Percentiles rank a stretch among this genome's conserved stretches.
Evolutionary conservation across 2,113 vertebrate genomes (phyloP).

Genomic region (Ploceus nigricollis): DNA sequence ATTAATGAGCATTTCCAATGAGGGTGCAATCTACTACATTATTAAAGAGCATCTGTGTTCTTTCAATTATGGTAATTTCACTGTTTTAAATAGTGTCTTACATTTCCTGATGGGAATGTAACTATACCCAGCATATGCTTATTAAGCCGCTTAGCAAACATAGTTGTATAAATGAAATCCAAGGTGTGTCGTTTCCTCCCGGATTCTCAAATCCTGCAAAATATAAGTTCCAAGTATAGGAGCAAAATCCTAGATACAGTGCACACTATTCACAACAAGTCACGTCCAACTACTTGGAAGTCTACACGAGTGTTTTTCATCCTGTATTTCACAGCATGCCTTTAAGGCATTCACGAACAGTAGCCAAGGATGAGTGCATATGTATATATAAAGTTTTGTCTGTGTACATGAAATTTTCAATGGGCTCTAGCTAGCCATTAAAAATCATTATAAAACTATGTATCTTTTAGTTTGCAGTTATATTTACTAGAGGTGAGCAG

Average conservation of each 20-base stretch:
- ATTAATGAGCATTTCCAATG: constrained; percentile 59
- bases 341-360: background rate
- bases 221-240: background rate
- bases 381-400: background rate
- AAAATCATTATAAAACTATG: background rate
- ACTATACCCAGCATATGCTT: constrained; percentile 48
- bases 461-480: background rate
- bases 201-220: background rate
- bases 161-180: background rate
- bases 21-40: constrained; percentile 59
- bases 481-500: background rate
- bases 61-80: constrained; percentile 65
- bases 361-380: background rate
- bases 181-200: background rate
- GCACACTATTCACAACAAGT: background rate
- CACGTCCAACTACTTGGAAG: rapidly evolving
- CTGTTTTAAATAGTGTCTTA: constrained; percentile 61
- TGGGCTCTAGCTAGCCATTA: background rate
- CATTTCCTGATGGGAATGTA: constrained; percentile 59
- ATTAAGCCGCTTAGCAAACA: constrained; percentile 36
- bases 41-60: constrained; percentile 67
- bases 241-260: background rate
- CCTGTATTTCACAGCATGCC: background rate
- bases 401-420: background rate
- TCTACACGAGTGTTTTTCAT: background rate